Evolutionary conservation across 64 coral and sea anemone species (phyloP), one percentile per base, ranked within the genome.

Genomic region (Pachyseris speciosa): DNA sequence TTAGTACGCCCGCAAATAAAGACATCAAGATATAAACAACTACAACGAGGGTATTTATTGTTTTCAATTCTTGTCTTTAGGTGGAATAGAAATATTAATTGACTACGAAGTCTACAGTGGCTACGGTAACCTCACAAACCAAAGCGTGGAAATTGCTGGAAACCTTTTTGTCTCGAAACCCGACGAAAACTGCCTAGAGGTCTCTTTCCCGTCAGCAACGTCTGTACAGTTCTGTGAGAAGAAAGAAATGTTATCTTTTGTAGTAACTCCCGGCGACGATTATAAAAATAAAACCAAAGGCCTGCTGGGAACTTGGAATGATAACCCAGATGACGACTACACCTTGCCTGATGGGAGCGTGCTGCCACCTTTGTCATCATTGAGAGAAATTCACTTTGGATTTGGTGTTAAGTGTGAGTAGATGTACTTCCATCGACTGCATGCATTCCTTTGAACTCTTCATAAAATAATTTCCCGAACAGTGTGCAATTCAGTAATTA

Each of bases 291-390:
- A 44, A 9, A 80, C 75, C 7, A 90, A 53, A 90, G 88, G 88
- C 4, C 64, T 90, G 57, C 75, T 90, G 55, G 88, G 88, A 19
- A 64, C 59, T 1, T 90, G 88, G 88, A 90, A 90, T 38, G 88
- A 80, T 66, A 33, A 80, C 34, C 59, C 75, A 0, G 72, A 45
- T 28, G 88, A 90, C 47, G 88, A 90, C 61, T 90, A 68, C 42
- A 81, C 88, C 28, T 44, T 80, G 60, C 88, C 74, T 70, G 39
- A 83, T 39, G 78, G 78, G 7, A 64, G 29, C 0, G 78, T 63
- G 22, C 29, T 83, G 33, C 16, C 52, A 37, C 9, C 55, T 7
- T 61, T 33, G 25, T 83, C 55, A 25, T 39, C 52, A 22, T 22
- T 40, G 31, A 61, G 52, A 5, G 78, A 61, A 20, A 83, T 83